phyloP scores from a whole-genome alignment of 2,113 vertebrate species.

The Psophia crepitans region DNA sequence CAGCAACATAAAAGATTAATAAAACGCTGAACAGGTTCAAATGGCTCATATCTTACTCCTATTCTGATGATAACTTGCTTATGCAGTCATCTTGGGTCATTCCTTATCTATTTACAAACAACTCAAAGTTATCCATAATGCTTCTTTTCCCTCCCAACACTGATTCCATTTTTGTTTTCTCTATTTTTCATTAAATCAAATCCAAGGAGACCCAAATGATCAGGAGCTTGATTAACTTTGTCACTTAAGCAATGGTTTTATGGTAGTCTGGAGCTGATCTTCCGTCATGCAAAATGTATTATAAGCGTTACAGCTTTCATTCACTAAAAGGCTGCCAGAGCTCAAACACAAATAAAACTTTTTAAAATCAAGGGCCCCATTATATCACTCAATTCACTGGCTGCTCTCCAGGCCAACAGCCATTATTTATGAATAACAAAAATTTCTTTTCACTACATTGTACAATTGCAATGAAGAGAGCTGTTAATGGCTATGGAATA shows the following conservation, averaged over 20 bases:
- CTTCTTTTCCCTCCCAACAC: neutral
- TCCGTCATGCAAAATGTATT: neutral
- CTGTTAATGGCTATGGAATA: neutral
- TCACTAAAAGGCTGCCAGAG: neutral
- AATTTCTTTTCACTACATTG: neutral
- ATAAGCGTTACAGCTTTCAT: neutral
- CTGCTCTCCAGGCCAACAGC: neutral
- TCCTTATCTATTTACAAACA: neutral
- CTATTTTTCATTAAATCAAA: constrained; percentile 21
- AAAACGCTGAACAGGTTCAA: neutral
- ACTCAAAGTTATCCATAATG: neutral
- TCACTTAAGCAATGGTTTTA: neutral
- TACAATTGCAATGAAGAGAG: neutral
- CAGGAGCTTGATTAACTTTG: neutral
- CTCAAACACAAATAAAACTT: neutral
- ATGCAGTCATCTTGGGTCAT: neutral
- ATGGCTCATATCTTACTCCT: neutral
- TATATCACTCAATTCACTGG: neutral
- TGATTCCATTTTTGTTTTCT: neutral
- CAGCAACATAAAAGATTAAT: neutral
- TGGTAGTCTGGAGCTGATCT: neutral
- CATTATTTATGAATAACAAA: neutral
- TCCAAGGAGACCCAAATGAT: neutral
- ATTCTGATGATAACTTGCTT: neutral
- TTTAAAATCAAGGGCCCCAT: neutral